Conservation (phyloP, 2,888 invertebrate genomes). For the Phengaris arion region DNA sequence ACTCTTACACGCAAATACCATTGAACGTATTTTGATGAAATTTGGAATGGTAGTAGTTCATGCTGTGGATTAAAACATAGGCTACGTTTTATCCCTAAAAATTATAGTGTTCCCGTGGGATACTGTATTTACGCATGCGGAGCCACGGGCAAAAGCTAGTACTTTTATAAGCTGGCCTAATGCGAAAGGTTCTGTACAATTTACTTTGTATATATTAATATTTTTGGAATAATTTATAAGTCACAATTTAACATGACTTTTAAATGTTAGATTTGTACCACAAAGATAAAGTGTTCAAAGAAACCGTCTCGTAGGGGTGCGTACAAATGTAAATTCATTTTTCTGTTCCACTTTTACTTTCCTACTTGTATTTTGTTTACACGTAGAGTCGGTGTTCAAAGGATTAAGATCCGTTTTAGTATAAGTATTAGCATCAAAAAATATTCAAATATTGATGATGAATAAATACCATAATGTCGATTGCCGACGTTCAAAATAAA, state of each 20-base stretch:
- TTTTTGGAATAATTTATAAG: not conserved
- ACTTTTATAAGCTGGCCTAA: not conserved
- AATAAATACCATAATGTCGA: not conserved
- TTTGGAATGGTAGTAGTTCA: too few relatives aligned
- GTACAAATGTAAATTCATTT: constrained; percentile 11
- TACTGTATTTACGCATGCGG: too few relatives aligned
- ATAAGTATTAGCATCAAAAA: too few relatives aligned
- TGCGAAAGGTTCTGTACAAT: not conserved
- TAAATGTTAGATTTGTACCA: constrained; percentile 21
- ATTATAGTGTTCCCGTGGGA: too few relatives aligned
- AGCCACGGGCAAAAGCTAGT: too few relatives aligned
- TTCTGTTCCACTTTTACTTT: not conserved
- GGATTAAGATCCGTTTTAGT: not conserved
- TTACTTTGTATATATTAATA: not conserved
- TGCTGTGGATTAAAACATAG: too few relatives aligned
- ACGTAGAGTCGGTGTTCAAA: not conserved
- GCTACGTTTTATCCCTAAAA: too few relatives aligned
- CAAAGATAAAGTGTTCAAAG: constrained; percentile 17
- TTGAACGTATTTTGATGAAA: too few relatives aligned
- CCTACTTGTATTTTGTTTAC: not conserved
- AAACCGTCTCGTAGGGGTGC: not conserved
- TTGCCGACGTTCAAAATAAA: not conserved
- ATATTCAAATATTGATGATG: too few relatives aligned
- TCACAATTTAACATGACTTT: constrained; percentile 13
- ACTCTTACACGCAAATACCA: too few relatives aligned